These are phyloP conservation scores for Drosophila teissieri DNA, from an alignment of 1,140 invertebrate species.

Conservation along the genomic window DNA sequence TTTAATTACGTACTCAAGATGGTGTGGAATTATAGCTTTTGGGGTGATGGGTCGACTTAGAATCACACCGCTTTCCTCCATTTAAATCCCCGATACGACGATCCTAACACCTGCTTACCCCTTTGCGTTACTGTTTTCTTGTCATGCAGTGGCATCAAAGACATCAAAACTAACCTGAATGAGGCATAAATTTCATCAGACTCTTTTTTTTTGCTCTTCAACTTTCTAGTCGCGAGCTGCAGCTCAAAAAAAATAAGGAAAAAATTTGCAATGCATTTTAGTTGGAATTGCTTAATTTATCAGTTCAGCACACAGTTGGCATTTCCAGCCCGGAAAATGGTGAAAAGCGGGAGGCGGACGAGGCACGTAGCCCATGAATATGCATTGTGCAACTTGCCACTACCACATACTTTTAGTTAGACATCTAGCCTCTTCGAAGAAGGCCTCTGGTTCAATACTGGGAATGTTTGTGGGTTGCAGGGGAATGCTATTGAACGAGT, in stretches of 20 bases:
- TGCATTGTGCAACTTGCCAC: conserved; percentile 46
- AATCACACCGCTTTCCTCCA: conserved; percentile 17
- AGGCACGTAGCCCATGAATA: conserved; percentile 44
- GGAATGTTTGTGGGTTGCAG: background rate
- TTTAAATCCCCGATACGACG: conserved; percentile 59
- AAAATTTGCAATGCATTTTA: conserved; percentile 75
- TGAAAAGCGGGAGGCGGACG: conserved; percentile 15
- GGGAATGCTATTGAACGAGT: conserved; percentile 21
- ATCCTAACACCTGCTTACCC: background rate
- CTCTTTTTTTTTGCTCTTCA: conserved; percentile 23
- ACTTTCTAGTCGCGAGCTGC: conserved; percentile 63
- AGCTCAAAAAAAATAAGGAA: conserved; percentile 9
- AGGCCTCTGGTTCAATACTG: conserved; percentile 28
- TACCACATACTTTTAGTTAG: conserved; percentile 51
- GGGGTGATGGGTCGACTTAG: conserved; percentile 53
- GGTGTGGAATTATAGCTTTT: conserved; percentile 65
- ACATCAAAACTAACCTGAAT: conserved; percentile 80
- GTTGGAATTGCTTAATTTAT: conserved; percentile 77
- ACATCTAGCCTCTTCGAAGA: conserved; percentile 27
- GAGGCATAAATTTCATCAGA: conserved; percentile 67
- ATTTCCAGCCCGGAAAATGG: conserved; percentile 48
- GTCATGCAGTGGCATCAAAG: conserved; percentile 70
- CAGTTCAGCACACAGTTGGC: conserved; percentile 81
- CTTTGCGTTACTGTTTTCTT: conserved; percentile 24
- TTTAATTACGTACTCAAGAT: conserved; percentile 55